Conservation (phyloP, 2,113 vertebrate genomes). For the Nyctereutes procyonoides region DNA sequence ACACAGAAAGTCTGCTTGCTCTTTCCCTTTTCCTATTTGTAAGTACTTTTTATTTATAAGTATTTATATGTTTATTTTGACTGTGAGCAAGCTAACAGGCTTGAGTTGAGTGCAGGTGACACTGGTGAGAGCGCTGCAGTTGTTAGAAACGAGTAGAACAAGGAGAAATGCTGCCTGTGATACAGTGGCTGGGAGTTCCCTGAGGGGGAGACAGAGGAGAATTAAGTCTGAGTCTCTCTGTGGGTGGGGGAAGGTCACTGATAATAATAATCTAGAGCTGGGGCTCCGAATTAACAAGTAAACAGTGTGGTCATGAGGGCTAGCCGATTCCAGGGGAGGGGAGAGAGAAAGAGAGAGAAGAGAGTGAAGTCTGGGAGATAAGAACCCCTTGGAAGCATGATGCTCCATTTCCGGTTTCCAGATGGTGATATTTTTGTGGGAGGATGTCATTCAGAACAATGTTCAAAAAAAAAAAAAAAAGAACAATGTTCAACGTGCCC, state of each 20-base stretch:
- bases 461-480: no score
- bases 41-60: background rate
- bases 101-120: background rate
- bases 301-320: background rate
- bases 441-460: background rate
- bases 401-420: constrained; percentile 32
- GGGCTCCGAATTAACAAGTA: background rate
- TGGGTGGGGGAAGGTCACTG: background rate
- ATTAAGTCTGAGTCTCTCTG: background rate
- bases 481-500: constrained; percentile 10
- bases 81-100: background rate
- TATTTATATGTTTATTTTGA: background rate
- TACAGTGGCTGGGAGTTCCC: background rate
- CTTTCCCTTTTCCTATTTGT: background rate
- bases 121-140: background rate
- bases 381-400: background rate
- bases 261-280: background rate
- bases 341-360: no score
- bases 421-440: constrained; percentile 44
- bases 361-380: background rate
- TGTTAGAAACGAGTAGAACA: background rate
- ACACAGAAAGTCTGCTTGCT: background rate
- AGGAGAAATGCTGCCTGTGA: background rate
- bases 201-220: background rate
- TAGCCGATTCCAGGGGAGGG: no score